Evolutionary conservation across 2,888 invertebrate genomes (phyloP).

Genomic region (Drosophila hamatofila): DNA sequence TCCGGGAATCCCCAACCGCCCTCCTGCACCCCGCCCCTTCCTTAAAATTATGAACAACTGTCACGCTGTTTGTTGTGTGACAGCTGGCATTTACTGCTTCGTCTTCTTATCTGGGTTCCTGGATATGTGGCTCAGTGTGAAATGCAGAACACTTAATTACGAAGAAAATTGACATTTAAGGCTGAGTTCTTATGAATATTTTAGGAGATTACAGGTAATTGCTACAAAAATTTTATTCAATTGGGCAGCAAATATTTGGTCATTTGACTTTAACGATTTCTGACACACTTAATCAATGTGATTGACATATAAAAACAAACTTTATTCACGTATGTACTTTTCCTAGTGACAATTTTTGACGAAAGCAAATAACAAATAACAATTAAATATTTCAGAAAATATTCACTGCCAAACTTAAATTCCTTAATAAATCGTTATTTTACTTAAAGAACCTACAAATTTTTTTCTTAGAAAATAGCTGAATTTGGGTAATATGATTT

Average conservation of each 20-base stretch:
- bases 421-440: too few relatives aligned
- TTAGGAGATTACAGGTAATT: not conserved
- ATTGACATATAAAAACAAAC: not conserved
- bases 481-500: too few relatives aligned
- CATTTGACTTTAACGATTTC: not conserved
- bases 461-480: too few relatives aligned
- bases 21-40: not conserved
- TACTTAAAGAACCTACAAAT: too few relatives aligned
- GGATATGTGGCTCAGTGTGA: conserved; percentile 4
- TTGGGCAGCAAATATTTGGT: not conserved
- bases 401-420: too few relatives aligned
- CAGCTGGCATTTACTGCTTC: conserved; percentile 24
- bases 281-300: not conserved
- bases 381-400: too few relatives aligned
- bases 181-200: not conserved
- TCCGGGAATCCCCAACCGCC: not conserved
- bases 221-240: not conserved
- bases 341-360: not conserved
- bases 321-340: not conserved
- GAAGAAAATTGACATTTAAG: conserved; percentile 5
- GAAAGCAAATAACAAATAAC: too few relatives aligned
- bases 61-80: conserved; percentile 26
- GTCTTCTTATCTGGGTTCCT: not conserved
- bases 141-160: conserved; percentile 28
- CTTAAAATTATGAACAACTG: conserved; percentile 29